Evolutionary conservation across 1,140 invertebrate species (phyloP).

Genomic region (Chironomus striatipennis): DNA sequence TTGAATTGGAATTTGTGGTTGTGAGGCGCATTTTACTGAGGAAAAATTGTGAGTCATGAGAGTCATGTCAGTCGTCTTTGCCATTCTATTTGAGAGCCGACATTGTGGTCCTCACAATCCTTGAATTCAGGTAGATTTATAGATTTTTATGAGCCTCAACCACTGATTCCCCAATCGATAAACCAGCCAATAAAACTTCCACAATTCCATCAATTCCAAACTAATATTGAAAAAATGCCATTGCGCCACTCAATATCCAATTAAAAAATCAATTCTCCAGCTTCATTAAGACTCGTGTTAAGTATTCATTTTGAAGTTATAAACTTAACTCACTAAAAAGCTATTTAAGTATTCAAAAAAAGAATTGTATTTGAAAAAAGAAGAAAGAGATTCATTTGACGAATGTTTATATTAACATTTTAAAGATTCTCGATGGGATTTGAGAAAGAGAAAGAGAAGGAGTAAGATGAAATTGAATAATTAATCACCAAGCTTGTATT

Average conservation of each 20-base stretch:
- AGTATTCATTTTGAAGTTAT: slow-evolving; percentile 2
- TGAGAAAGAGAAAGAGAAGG: not conserved
- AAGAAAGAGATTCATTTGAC: not conserved
- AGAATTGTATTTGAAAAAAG: not conserved
- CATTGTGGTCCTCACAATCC: too few relatives aligned
- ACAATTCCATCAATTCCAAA: too few relatives aligned
- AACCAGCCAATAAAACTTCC: too few relatives aligned
- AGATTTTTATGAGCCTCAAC: too few relatives aligned
- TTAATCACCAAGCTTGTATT: slow-evolving; percentile 11
- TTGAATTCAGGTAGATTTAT: too few relatives aligned
- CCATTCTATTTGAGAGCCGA: too few relatives aligned
- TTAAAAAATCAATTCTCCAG: slow-evolving; percentile 9
- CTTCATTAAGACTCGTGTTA: slow-evolving; percentile 12
- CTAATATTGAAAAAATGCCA: not conserved
- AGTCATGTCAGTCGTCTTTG: too few relatives aligned
- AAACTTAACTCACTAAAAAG: slow-evolving; percentile 3
- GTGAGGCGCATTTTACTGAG: too few relatives aligned
- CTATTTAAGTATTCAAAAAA: too few relatives aligned
- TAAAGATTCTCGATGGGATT: not conserved
- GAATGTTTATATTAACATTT: slow-evolving; percentile 3
- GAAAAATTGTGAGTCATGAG: too few relatives aligned
- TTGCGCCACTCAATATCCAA: slow-evolving; percentile 11
- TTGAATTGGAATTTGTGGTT: too few relatives aligned
- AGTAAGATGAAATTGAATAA: slow-evolving; percentile 18
- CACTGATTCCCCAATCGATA: too few relatives aligned